phyloP scores from a whole-genome alignment of 2,113 vertebrate species.

The Xenotilapia caudafasciata region DNA sequence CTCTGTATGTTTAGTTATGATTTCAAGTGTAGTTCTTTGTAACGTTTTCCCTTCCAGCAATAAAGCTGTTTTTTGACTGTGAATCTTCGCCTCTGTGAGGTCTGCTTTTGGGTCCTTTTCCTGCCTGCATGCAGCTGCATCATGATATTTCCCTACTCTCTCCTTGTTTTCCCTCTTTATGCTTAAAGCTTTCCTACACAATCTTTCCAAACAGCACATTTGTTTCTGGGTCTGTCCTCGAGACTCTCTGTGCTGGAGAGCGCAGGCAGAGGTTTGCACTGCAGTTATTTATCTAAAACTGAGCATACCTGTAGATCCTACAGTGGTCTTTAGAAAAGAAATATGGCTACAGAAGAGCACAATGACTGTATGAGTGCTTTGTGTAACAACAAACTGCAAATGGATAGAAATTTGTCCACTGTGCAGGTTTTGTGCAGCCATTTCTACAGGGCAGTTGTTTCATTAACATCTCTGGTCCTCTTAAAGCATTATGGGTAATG shows the following conservation, averaged over 20 bases:
- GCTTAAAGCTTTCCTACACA: background rate
- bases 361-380: background rate
- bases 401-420: background rate
- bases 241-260: background rate
- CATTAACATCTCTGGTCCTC: background rate
- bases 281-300: conserved; percentile 20
- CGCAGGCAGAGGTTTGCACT: background rate
- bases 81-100: background rate
- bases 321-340: background rate
- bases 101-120: background rate
- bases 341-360: background rate
- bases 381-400: background rate
- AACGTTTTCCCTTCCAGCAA: background rate
- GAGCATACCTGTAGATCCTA: background rate
- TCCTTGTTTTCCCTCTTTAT: background rate
- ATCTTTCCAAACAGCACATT: background rate
- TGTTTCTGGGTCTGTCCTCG: background rate
- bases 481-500: background rate
- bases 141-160: background rate
- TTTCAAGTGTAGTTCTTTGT: background rate
- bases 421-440: background rate
- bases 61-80: background rate
- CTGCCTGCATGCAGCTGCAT: background rate
- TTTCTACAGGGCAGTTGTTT: background rate
- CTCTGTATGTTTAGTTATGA: background rate